These are phyloP conservation scores for Lerema accius DNA, from an alignment of 1,140 invertebrate genomes.

Conservation along the genomic window DNA sequence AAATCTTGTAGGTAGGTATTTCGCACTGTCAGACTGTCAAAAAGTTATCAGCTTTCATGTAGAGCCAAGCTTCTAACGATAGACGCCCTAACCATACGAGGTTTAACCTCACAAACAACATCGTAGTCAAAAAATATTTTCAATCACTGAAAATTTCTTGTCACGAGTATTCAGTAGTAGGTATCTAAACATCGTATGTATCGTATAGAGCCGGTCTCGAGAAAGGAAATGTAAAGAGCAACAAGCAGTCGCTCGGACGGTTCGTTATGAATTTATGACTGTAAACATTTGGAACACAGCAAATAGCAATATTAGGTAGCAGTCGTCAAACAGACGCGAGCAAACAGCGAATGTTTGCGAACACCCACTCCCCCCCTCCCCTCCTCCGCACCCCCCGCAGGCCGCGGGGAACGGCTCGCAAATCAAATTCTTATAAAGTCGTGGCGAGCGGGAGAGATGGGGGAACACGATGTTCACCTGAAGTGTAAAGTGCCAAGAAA, in stretches of 20 bases:
- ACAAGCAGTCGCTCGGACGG: slow-evolving; percentile 26
- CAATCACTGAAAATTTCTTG: too few relatives aligned
- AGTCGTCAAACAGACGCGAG: slow-evolving; percentile 43
- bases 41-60: too few relatives aligned
- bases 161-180: too few relatives aligned
- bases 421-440: slow-evolving; percentile 42
- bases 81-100: too few relatives aligned
- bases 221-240: not conserved
- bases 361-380: slow-evolving; percentile 16
- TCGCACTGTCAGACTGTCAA: too few relatives aligned
- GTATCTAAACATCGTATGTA: too few relatives aligned
- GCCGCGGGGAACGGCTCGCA: slow-evolving; percentile 27
- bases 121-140: too few relatives aligned
- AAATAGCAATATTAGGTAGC: slow-evolving; percentile 48
- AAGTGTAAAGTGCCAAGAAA: slow-evolving; percentile 23
- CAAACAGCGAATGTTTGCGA: slow-evolving; percentile 42
- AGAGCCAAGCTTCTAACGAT: too few relatives aligned
- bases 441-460: not conserved
- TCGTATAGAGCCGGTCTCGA: too few relatives aligned
- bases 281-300: slow-evolving; percentile 39
- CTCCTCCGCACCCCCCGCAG: slow-evolving; percentile 1
- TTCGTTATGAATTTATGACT: slow-evolving; percentile 53
- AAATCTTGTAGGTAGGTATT: too few relatives aligned
- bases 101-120: too few relatives aligned
- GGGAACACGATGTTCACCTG: slow-evolving; percentile 3